These are phyloP conservation scores for Rhopilema esculentum DNA, from an alignment of 30 jellyfish, hydroid and myxozoan species.

Conservation along the genomic window DNA sequence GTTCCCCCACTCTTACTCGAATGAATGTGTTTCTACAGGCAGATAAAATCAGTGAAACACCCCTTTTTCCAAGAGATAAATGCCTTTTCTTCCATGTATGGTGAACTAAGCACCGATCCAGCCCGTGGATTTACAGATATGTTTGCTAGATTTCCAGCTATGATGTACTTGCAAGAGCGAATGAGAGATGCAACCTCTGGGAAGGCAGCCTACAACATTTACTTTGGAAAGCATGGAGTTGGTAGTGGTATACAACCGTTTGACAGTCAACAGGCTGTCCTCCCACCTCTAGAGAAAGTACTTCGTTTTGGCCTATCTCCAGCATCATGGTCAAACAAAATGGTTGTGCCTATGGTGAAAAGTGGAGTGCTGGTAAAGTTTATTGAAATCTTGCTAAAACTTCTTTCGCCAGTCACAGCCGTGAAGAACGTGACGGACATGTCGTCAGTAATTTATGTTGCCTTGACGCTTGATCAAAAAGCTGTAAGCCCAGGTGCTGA, in stretches of 20 bases:
- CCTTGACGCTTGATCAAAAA: slow-evolving; percentile 13
- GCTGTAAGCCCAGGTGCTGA: slow-evolving; percentile 11
- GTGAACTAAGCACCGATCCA: background rate
- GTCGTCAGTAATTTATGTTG: background rate
- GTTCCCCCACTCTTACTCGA: background rate
- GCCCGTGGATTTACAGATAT: slow-evolving; percentile 4
- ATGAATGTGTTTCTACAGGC: background rate
- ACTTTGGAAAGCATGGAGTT: slow-evolving; percentile 9
- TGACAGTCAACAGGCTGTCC: background rate
- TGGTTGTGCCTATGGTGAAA: background rate
- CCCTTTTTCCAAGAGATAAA: slow-evolving; percentile 18
- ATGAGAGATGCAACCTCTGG: slow-evolving; percentile 6
- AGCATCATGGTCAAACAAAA: slow-evolving; percentile 5
- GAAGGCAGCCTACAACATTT: slow-evolving; percentile 13
- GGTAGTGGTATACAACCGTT: slow-evolving; percentile 1
- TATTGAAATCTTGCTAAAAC: background rate
- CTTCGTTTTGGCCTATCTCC: slow-evolving; percentile 6
- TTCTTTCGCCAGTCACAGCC: slow-evolving; percentile 26
- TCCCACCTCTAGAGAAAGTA: background rate
- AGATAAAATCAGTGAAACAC: background rate
- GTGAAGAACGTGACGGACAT: slow-evolving; percentile 1
- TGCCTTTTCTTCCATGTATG: slow-evolving; percentile 14
- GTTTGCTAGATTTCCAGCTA: slow-evolving; percentile 1
- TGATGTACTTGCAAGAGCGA: background rate
- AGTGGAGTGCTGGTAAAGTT: slow-evolving; percentile 18